Conservation (phyloP, 92 coral and sea anemone species). For the Phymanthus crucifer region DNA sequence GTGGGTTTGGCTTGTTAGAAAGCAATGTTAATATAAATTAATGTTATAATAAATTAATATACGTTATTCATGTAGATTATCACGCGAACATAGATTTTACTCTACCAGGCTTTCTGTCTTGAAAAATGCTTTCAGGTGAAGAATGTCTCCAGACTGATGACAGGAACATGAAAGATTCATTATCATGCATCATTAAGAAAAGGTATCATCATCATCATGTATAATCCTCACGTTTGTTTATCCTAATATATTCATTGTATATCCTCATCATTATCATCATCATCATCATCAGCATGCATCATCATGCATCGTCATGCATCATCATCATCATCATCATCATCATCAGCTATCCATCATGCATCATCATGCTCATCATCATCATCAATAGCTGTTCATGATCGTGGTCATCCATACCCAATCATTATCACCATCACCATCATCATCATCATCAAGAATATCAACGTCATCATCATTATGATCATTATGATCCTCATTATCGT, state of each 20-base stretch:
- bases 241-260: no score
- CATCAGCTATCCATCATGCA: background rate
- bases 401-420: no score
- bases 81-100: background rate
- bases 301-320: no score
- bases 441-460: background rate
- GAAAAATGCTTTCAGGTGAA: constrained; percentile 17
- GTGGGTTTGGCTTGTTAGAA: no score
- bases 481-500: background rate
- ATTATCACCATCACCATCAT: constrained; percentile 2
- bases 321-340: background rate
- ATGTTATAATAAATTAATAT: background rate
- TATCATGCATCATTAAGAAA: background rate
- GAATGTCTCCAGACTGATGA: constrained; percentile 33
- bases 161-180: constrained; percentile 6
- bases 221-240: no score
- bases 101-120: constrained; percentile 7
- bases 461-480: background rate
- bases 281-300: background rate
- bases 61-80: background rate
- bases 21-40: background rate
- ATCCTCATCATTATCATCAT: background rate
- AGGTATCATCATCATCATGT: background rate
- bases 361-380: background rate
- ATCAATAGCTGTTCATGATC: no score